Conservation (phyloP, 2,113 vertebrate genomes). For the Puma concolor region DNA sequence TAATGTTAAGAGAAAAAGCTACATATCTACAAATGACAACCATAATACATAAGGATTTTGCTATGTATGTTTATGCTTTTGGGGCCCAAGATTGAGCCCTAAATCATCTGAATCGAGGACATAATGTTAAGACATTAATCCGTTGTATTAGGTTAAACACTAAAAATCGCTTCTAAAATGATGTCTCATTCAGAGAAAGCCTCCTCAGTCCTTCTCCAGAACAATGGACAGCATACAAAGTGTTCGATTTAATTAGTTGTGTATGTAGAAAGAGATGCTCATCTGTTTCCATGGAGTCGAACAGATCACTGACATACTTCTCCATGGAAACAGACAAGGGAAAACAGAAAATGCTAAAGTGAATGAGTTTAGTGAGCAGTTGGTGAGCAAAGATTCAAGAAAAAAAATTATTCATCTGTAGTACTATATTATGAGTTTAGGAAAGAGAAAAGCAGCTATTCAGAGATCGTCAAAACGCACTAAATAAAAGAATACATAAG, state of each 20-base stretch:
- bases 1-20: constrained; percentile 39
- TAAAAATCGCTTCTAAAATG: constrained; percentile 46
- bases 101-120: constrained; percentile 19
- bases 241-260: constrained; percentile 75
- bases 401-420: constrained; percentile 72
- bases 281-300: constrained; percentile 80
- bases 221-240: constrained; percentile 72
- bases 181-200: constrained; percentile 60
- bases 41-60: constrained; percentile 35
- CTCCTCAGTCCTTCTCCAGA: constrained; percentile 47
- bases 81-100: not conserved
- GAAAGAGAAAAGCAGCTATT: constrained; percentile 43
- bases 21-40: not conserved
- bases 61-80: not conserved
- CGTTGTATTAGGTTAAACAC: constrained; percentile 21
- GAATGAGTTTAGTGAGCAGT: constrained; percentile 77
- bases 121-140: constrained; percentile 36
- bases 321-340: constrained; percentile 80
- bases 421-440: constrained; percentile 53
- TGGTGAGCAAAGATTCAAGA: constrained; percentile 75
- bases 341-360: constrained; percentile 76
- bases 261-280: constrained; percentile 73
- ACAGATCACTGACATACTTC: constrained; percentile 75
- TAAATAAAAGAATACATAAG: constrained; percentile 46
- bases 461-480: constrained; percentile 17